Conservation (phyloP, 2,113 vertebrate genomes). For the Cryptotis parvus region DNA sequence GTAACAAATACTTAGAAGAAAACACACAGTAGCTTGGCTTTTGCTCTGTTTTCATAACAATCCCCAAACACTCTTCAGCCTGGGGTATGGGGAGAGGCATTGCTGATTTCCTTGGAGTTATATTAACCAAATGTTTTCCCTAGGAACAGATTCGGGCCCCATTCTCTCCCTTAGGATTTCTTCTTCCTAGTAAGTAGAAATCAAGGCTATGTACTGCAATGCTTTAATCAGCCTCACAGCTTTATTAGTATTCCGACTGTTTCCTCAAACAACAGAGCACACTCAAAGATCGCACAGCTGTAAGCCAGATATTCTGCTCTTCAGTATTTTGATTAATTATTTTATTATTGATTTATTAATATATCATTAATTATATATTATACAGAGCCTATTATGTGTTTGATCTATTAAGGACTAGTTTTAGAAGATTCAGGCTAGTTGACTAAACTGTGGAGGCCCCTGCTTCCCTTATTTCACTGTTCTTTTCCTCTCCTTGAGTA, state of each 20-base stretch:
- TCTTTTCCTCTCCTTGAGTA: neutral
- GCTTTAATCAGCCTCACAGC: neutral
- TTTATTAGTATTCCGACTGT: neutral
- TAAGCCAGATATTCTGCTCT: neutral
- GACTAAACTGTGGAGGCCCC: too few relatives aligned
- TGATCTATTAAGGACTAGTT: neutral
- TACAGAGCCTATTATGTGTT: neutral
- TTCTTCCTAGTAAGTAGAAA: conserved; percentile 33
- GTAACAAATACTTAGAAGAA: neutral
- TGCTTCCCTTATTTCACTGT: neutral
- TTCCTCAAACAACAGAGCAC: neutral
- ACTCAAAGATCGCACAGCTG: neutral
- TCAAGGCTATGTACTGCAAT: neutral
- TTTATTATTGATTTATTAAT: neutral
- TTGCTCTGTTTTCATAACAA: neutral
- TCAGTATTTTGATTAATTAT: neutral
- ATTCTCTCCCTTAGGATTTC: neutral
- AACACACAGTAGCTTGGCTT: conserved; percentile 28
- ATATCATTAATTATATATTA: neutral
- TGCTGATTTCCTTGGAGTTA: neutral
- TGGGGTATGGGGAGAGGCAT: neutral
- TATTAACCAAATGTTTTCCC: conserved; percentile 46
- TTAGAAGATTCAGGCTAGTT: neutral
- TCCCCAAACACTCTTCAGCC: neutral
- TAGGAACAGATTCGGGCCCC: conserved; percentile 12